Percentiles rank a stretch among this genome's conserved stretches.
phyloP scores from a whole-genome alignment of 2,113 vertebrate species.

The Microtus richardsoni region DNA sequence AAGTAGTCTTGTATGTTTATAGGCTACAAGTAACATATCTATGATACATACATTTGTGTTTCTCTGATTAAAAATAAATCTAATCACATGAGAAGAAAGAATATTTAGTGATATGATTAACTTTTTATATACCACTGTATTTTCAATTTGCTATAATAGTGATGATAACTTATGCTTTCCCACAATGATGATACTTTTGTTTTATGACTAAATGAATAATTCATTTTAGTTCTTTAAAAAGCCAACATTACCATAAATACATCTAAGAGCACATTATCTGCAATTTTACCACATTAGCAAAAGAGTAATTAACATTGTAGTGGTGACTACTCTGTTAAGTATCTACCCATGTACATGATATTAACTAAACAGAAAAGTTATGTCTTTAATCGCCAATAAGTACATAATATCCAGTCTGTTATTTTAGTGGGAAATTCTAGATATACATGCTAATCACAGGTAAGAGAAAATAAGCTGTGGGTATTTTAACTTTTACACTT shows the following conservation, averaged over 20 bases:
- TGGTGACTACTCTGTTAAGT: background rate
- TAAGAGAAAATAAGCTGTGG: background rate
- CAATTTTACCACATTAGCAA: background rate
- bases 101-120: background rate
- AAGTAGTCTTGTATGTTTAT: background rate
- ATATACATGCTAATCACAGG: background rate
- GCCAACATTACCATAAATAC: background rate
- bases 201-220: background rate
- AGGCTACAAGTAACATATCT: background rate
- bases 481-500: background rate
- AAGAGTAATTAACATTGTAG: background rate
- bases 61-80: background rate
- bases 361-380: background rate
- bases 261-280: background rate
- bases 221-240: background rate
- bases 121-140: background rate
- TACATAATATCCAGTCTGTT: background rate
- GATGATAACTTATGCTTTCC: background rate
- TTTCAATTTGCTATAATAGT: background rate
- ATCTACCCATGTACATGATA: background rate
- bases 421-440: background rate
- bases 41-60: background rate
- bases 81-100: background rate
- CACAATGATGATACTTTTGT: background rate
- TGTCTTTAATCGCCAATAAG: background rate